Evolutionary conservation across 2,888 invertebrate genomes (phyloP).

Genomic region (Corythucha ciliata): DNA sequence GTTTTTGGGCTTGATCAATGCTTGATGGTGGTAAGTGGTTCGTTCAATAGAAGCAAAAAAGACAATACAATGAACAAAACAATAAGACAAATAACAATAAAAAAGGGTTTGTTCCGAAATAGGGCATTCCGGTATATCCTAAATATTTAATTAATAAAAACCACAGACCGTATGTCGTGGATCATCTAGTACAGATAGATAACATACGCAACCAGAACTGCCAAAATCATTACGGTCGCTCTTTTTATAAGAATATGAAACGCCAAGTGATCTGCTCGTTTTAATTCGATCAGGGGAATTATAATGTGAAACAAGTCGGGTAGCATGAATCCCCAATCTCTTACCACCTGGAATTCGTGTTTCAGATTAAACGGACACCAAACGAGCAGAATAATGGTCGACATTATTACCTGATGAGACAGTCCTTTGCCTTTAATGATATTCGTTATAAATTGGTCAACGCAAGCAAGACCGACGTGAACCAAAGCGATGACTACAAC

Average conservation of each 20-base stretch:
- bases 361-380: no score
- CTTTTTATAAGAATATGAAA: constrained; percentile 34
- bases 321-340: constrained; percentile 58
- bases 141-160: no score
- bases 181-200: no score
- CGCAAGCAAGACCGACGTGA: constrained; percentile 53
- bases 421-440: constrained; percentile 55
- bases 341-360: constrained; percentile 46
- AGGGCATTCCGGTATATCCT: no score
- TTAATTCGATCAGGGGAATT: constrained; percentile 48
- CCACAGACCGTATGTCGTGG: no score
- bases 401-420: constrained; percentile 50
- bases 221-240: constrained; percentile 41
- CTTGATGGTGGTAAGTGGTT: no score
- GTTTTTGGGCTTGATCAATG: no score
- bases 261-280: constrained; percentile 26
- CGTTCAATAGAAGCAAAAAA: no score
- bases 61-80: no score
- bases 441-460: constrained; percentile 56
- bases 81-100: no score
- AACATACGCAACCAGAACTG: constrained; percentile 40
- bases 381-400: no score
- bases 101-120: no score
- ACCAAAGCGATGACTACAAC: constrained; percentile 52
- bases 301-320: constrained; percentile 55